Evolutionary conservation across 2,113 vertebrate species (phyloP).

Genomic region (Oxyura jamaicensis): DNA sequence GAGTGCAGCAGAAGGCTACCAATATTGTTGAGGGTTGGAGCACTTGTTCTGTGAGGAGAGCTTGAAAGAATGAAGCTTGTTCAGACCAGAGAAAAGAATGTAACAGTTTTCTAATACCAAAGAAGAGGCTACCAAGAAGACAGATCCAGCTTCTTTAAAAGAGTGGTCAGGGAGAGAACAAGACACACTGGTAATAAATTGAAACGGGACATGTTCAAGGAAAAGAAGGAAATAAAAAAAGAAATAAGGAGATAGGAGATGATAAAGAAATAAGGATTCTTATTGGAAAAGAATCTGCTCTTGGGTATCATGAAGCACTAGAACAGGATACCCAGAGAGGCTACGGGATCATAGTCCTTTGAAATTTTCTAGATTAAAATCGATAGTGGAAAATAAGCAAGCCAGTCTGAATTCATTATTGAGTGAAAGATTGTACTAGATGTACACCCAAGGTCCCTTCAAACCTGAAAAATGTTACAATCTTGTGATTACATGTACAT

Average conservation of each 20-base stretch:
- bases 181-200: neutral
- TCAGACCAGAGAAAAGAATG: neutral
- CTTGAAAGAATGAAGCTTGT: neutral
- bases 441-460: neutral
- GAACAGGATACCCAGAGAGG: neutral
- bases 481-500: neutral
- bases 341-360: neutral
- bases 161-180: neutral
- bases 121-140: neutral
- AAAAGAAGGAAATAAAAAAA: neutral
- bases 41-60: neutral
- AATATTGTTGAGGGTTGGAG: neutral
- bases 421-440: neutral
- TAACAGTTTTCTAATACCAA: neutral
- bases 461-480: neutral
- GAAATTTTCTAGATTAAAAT: neutral
- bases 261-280: no score
- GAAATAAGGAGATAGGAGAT: neutral
- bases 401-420: neutral
- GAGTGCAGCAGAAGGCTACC: neutral
- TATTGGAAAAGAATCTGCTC: neutral
- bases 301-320: neutral
- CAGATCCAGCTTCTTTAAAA: neutral
- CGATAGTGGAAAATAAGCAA: neutral
- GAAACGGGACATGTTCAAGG: neutral